Percentiles rank a stretch among this genome's conserved stretches.
phyloP scores from a whole-genome alignment of 2,888 invertebrate genomes.

The Folsomia manolachei region DNA sequence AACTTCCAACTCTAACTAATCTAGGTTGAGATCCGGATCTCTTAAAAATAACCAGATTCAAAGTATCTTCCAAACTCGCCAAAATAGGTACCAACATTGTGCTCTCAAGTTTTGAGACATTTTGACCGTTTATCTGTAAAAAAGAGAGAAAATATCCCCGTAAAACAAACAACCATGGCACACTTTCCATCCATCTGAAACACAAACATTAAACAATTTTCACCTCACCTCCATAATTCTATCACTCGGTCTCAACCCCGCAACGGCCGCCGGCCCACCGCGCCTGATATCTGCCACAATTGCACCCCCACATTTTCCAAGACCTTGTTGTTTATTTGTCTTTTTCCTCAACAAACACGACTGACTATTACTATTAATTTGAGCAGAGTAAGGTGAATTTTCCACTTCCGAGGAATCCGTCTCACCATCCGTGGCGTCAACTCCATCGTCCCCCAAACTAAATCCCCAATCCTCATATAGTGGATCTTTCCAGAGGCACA shows the following conservation, averaged over 20 bases:
- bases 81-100: slow-evolving; percentile 49
- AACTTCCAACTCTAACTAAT: neutral
- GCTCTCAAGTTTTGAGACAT: slow-evolving; percentile 44
- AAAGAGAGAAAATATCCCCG: too few relatives aligned
- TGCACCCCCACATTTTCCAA: slow-evolving; percentile 16
- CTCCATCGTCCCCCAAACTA: slow-evolving; percentile 40
- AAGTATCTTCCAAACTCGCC: slow-evolving; percentile 46
- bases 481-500: slow-evolving; percentile 48
- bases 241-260: slow-evolving; percentile 45
- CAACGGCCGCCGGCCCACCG: slow-evolving; percentile 47
- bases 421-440: slow-evolving; percentile 21
- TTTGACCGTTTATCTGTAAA: slow-evolving; percentile 44
- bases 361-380: neutral
- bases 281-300: slow-evolving; percentile 45
- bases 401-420: slow-evolving; percentile 18
- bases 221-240: slow-evolving; percentile 42
- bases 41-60: slow-evolving; percentile 35
- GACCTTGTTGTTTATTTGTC: neutral
- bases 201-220: neutral
- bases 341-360: neutral
- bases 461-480: slow-evolving; percentile 50
- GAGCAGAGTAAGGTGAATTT: neutral
- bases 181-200: too few relatives aligned
- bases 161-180: too few relatives aligned
- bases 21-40: neutral